phyloP scores from a whole-genome alignment of 2,797 vertebrate species.

The Sternarchorhynchus goeldii region DNA sequence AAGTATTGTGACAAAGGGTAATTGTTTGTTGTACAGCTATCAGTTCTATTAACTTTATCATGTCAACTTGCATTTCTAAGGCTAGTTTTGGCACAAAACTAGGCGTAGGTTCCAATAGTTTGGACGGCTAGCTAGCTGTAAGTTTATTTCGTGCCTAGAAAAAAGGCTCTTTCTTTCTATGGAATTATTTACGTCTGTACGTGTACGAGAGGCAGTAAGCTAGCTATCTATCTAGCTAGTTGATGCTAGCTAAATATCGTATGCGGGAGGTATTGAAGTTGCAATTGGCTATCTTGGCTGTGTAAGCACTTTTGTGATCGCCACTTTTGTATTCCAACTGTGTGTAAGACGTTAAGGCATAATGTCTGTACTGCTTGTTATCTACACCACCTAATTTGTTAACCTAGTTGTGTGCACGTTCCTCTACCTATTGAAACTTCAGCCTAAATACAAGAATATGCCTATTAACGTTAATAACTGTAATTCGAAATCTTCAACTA shows the following conservation, averaged over 20 bases:
- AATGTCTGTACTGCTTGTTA: background rate
- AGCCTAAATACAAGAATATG: background rate
- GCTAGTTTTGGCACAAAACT: background rate
- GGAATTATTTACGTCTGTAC: too few relatives aligned
- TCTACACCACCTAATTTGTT: background rate
- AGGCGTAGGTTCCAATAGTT: background rate
- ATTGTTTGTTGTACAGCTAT: background rate
- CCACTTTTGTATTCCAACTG: background rate
- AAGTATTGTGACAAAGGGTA: too few relatives aligned
- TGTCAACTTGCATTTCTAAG: background rate
- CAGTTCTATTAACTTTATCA: background rate
- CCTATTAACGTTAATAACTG: background rate
- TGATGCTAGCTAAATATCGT: background rate
- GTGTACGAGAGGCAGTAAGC: background rate
- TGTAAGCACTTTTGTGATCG: background rate
- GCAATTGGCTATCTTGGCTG: background rate
- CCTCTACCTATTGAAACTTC: background rate
- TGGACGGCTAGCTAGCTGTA: background rate
- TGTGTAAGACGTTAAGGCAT: background rate
- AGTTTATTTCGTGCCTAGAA: too few relatives aligned
- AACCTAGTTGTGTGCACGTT: background rate
- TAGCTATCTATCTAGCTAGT: background rate
- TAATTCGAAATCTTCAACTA: conserved; percentile 42
- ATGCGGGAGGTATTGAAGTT: background rate
- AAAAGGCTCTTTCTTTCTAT: background rate